phyloP scores from a whole-genome alignment of 2,797 vertebrate species.

The Scarus forsteni region DNA sequence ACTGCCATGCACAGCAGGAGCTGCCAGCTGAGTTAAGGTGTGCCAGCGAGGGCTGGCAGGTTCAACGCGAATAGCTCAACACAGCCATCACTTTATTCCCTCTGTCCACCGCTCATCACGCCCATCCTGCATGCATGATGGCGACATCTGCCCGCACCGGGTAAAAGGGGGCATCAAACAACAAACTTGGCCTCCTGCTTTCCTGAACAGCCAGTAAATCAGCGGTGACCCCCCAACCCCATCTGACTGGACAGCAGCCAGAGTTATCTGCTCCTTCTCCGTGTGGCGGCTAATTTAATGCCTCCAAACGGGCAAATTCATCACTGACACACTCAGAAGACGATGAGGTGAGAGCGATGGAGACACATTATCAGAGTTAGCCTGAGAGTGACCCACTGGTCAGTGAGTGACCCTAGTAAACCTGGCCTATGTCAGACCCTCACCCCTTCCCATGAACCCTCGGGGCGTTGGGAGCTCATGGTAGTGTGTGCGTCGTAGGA shows the following conservation, averaged over 20 bases:
- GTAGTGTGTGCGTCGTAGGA: conserved; percentile 63
- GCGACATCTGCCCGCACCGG: conserved; percentile 56
- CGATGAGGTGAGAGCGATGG: conserved; percentile 44
- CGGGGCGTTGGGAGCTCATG: conserved; percentile 42
- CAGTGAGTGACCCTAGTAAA: conserved; percentile 68
- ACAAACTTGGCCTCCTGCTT: conserved; percentile 65
- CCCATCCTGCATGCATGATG: conserved; percentile 46
- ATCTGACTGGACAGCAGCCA: conserved; percentile 76
- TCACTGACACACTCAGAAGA: conserved; percentile 58
- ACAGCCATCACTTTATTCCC: conserved; percentile 53
- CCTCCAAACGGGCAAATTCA: conserved; percentile 72
- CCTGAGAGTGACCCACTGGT: conserved; percentile 68
- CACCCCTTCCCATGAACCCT: conserved; percentile 66
- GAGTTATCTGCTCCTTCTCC: conserved; percentile 65
- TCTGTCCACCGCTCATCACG: conserved; percentile 57
- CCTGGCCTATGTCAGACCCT: conserved; percentile 52
- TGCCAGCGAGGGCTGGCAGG: conserved; percentile 69
- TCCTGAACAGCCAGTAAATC: conserved; percentile 72
- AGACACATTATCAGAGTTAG: conserved; percentile 55
- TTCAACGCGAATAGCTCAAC: conserved; percentile 57
- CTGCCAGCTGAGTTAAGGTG: conserved; percentile 69
- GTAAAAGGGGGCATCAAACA: conserved; percentile 63
- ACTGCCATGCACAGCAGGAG: conserved; percentile 48
- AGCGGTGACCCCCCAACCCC: conserved; percentile 70
- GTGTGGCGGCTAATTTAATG: conserved; percentile 75